These are phyloP conservation scores for Tethya wilhelma DNA, from an alignment of 37 sponge, comb jelly and placozoan species.

Conservation along the genomic window DNA sequence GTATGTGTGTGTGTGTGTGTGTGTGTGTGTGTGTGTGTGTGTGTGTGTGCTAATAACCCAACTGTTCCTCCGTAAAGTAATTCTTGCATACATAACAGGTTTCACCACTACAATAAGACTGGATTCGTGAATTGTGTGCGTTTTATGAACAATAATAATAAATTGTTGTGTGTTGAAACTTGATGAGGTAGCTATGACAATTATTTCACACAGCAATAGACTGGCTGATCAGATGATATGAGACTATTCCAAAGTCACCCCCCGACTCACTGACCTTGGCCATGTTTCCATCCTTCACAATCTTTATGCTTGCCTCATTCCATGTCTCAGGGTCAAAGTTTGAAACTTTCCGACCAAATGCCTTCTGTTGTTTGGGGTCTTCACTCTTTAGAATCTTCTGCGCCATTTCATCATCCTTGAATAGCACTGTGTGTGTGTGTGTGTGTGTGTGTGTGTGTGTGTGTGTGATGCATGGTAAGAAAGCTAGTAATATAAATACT, in stretches of 20 bases:
- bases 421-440: slow-evolving; percentile 50
- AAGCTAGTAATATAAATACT: neutral
- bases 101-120: neutral
- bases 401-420: slow-evolving; percentile 58
- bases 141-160: neutral
- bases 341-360: slow-evolving; percentile 67
- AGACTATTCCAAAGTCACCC: too few relatives aligned
- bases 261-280: slow-evolving; percentile 57
- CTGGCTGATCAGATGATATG: too few relatives aligned
- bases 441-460: neutral
- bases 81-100: neutral
- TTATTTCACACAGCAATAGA: too few relatives aligned
- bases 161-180: neutral
- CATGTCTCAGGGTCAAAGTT: slow-evolving; percentile 69
- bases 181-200: too few relatives aligned
- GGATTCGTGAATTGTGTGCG: neutral
- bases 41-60: slow-evolving; percentile 18
- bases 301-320: slow-evolving; percentile 44
- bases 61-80: neutral
- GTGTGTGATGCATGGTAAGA: neutral
- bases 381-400: slow-evolving; percentile 42
- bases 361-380: slow-evolving; percentile 69
- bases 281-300: slow-evolving; percentile 69
- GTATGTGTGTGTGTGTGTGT: neutral
- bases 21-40: slow-evolving; percentile 29